Base-by-base conservation (phyloP, 1,140 invertebrate species). In the Xylocopa sonorina region DNA sequence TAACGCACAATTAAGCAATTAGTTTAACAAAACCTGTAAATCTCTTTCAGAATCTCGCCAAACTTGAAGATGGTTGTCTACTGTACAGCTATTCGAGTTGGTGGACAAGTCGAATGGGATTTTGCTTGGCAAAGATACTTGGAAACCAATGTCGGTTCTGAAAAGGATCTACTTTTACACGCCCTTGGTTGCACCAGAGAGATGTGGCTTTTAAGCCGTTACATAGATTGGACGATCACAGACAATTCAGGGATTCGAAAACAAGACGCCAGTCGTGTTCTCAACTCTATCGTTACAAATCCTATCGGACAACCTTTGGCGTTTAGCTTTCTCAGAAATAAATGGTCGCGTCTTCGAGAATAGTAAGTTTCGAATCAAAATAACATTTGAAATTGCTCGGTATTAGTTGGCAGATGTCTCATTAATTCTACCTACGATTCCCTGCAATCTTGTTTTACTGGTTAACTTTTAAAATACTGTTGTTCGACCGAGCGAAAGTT, bases 51-150 rank as follows among this genome's bases (percentile, higher is more conserved):
- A 48, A 97, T 98, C 77, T 95, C 97, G 7, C 95, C 96, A 6
- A 97, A 98, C 89, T 90, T 98, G 21, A 95, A 97, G 57, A 94
- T 94, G 24, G 94, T 96, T 0, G 96, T 98, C 7, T 98, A 98
- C 89, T 98, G 97, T 86, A 96, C 96, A 1, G 97, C 97, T 0
- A 95, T 99, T 7, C 93, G 95, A 71, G 94, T 95, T 18, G 98
- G 98, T 3, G 95, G 95, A 0, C 95, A 96, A 72, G 92, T 94
- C 6, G 97, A 98, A 88, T 99, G 97, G 97, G 94, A 97, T 41
- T 98, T 98, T 89, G 95, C 96, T 0, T 97, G 97, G 94, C 93
- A 96, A 51, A 93, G 96, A 24, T 98, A 97, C 87, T 84, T 94
- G 18, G 94, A 94, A 6, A 94, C 96, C 0, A 95, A 95, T 78